These are phyloP conservation scores for Acleris cristana DNA, from an alignment of 2,888 invertebrate species.

Conservation along the genomic window DNA sequence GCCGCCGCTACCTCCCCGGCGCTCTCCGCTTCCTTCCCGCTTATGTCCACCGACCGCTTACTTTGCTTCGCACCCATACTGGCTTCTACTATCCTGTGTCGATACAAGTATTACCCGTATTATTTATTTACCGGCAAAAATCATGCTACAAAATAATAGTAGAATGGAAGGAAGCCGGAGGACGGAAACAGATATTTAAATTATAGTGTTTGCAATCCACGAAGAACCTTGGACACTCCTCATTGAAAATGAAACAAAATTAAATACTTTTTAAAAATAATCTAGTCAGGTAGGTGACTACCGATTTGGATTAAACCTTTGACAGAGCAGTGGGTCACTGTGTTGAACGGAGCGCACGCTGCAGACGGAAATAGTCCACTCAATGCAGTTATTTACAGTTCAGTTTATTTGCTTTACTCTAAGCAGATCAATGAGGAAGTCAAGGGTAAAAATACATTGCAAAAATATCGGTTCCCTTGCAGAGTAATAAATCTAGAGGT, in stretches of 20 bases:
- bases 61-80: constrained; percentile 94
- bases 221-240: no score
- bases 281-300: constrained; percentile 54
- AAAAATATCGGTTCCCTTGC: no score
- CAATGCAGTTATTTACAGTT: constrained; percentile 28
- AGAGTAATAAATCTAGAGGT: no score
- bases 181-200: no score
- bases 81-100: constrained; percentile 59
- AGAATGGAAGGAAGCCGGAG: no score
- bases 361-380: constrained; percentile 61
- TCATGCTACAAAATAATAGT: neutral
- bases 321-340: constrained; percentile 76
- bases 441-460: neutral
- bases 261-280: constrained; percentile 52
- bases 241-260: no score
- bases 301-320: constrained; percentile 65
- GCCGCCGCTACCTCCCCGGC: constrained; percentile 83
- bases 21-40: constrained; percentile 86
- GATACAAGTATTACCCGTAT: neutral
- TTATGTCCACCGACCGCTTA: constrained; percentile 94
- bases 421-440: neutral
- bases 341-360: constrained; percentile 53
- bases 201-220: no score
- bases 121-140: neutral
- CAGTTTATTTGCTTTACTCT: constrained; percentile 15